phyloP scores from a whole-genome alignment of 2,113 vertebrate genomes.

The Equus przewalskii region DNA sequence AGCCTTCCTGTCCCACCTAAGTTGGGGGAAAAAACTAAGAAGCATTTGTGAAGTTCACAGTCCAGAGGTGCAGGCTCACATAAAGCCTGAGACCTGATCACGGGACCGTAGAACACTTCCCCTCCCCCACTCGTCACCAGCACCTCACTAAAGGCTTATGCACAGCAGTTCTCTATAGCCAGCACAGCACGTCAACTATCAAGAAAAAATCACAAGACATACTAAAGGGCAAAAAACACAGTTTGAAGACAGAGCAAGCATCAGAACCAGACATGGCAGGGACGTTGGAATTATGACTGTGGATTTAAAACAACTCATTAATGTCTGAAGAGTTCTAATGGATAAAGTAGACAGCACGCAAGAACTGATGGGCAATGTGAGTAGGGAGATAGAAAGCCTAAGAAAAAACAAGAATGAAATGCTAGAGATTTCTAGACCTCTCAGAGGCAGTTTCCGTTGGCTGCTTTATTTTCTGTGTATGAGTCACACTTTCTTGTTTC shows the following conservation, averaged over 20 bases:
- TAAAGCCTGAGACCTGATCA: not conserved
- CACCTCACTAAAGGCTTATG: not conserved
- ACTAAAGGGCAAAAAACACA: not conserved
- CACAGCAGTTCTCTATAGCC: not conserved
- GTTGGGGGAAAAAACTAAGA: not conserved
- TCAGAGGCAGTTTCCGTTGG: not conserved
- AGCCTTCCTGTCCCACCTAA: not conserved
- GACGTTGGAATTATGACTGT: not conserved
- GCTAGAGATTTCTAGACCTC: not conserved
- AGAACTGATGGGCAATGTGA: not conserved
- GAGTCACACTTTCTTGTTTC: not conserved
- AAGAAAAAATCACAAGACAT: too few species aligned
- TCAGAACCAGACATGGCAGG: not conserved
- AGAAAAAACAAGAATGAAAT: not conserved
- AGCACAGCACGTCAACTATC: not conserved
- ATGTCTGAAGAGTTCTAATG: fast-evolving
- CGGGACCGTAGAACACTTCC: not conserved
- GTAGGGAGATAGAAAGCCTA: not conserved
- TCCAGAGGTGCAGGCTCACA: not conserved
- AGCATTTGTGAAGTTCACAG: not conserved
- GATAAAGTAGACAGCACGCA: not conserved
- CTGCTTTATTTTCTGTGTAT: not conserved
- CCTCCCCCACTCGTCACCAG: not conserved
- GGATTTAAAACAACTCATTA: not conserved
- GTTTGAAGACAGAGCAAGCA: not conserved